Evolutionary conservation across 2,113 vertebrate species (phyloP).

Genomic region (Centrocercus urophasianus): DNA sequence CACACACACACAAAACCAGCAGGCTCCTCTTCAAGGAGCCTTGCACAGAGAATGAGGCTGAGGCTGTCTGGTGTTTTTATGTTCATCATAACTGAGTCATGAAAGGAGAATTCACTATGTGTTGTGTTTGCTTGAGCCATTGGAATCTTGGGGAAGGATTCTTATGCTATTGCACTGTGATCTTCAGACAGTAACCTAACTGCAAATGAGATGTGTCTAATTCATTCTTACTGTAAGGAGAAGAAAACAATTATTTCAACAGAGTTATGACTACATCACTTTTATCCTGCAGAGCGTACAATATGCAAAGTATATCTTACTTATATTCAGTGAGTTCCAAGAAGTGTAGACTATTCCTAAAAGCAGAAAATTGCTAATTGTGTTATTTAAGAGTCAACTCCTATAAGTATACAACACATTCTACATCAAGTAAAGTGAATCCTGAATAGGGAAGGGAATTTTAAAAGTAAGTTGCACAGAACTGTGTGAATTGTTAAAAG

Average conservation of each 20-base stretch:
- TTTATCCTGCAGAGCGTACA: not conserved
- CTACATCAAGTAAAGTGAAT: slow-evolving; percentile 36
- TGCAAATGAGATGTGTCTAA: not conserved
- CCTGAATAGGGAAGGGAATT: slow-evolving; percentile 2
- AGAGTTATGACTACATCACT: not conserved
- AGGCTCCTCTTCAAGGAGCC: not conserved
- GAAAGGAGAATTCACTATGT: not conserved
- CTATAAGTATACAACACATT: not conserved
- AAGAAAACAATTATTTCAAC: slow-evolving; percentile 1
- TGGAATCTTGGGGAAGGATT: not conserved
- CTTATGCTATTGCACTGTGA: not conserved
- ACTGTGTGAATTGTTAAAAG: slow-evolving; percentile 12
- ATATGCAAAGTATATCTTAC: not conserved
- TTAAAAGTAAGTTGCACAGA: slow-evolving; percentile 4
- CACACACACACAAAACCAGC: not conserved
- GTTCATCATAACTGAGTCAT: not conserved
- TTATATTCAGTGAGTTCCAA: not conserved
- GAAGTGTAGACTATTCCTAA: not conserved
- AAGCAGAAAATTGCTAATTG: not conserved
- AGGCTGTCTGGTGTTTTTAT: not conserved
- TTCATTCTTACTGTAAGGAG: not conserved
- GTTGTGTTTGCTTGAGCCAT: not conserved
- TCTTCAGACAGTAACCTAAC: not conserved
- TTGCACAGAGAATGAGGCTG: fast-evolving
- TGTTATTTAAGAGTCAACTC: slow-evolving; percentile 57